These are phyloP conservation scores for Colinus virginianus DNA, from an alignment of 2,113 vertebrate species.

Conservation along the genomic window DNA sequence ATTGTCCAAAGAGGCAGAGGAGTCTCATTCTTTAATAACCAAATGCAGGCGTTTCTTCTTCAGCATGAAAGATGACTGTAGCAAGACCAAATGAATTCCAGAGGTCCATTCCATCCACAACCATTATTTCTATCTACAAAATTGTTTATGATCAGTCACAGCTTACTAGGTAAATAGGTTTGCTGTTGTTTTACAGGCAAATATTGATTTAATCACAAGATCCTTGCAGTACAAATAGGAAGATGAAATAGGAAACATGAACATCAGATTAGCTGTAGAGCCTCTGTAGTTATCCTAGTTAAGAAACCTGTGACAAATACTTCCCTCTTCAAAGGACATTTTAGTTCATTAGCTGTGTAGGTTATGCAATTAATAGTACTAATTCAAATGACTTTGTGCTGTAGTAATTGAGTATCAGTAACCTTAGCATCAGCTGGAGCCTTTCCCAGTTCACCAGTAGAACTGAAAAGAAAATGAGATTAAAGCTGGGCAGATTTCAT, in stretches of 20 bases:
- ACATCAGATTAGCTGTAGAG: background rate
- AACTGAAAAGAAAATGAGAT: constrained; percentile 66
- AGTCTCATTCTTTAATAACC: background rate
- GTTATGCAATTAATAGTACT: background rate
- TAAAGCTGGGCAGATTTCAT: constrained; percentile 59
- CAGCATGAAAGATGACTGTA: background rate
- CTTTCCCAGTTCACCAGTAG: constrained; percentile 32
- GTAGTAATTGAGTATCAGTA: constrained; percentile 32
- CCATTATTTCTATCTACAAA: background rate
- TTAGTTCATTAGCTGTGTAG: background rate
- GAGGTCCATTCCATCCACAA: background rate
- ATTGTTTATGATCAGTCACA: background rate
- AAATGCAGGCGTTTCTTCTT: background rate
- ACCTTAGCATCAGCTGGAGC: constrained; percentile 6
- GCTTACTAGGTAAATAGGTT: background rate
- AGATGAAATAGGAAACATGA: background rate
- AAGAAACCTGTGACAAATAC: background rate
- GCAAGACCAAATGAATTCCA: background rate
- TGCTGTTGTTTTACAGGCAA: background rate
- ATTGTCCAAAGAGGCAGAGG: background rate
- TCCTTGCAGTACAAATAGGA: background rate
- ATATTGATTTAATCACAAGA: background rate
- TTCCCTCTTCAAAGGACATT: background rate
- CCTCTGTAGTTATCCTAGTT: background rate
- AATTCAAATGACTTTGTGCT: background rate